Evolutionary conservation across 2,797 vertebrate genomes (phyloP).

Genomic region (Holocentrus rufus): DNA sequence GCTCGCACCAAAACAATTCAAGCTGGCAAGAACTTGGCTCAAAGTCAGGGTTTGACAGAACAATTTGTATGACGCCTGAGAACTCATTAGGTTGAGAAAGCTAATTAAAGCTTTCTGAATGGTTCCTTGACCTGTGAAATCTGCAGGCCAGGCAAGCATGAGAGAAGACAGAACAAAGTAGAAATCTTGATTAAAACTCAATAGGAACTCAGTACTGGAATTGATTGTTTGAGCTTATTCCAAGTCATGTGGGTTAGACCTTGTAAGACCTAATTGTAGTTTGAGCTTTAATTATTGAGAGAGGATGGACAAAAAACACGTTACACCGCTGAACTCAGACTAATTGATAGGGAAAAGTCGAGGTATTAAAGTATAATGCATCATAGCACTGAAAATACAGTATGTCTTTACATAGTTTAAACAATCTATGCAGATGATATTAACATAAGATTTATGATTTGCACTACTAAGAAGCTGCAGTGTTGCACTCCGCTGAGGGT

Average conservation of each 20-base stretch:
- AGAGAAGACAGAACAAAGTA: slow-evolving; percentile 67
- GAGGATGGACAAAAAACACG: slow-evolving; percentile 22
- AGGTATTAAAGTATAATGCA: neutral
- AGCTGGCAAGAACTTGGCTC: slow-evolving; percentile 63
- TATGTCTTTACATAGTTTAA: too few relatives aligned
- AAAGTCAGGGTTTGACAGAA: slow-evolving; percentile 78
- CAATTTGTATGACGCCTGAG: slow-evolving; percentile 75
- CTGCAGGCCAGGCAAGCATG: slow-evolving; percentile 57
- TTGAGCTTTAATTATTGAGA: slow-evolving; percentile 27
- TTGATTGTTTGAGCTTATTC: slow-evolving; percentile 65
- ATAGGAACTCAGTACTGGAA: slow-evolving; percentile 63
- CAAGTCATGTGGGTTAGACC: slow-evolving; percentile 35
- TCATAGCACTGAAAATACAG: neutral
- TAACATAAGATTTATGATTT: slow-evolving; percentile 19
- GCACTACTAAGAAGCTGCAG: neutral
- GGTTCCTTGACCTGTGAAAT: slow-evolving; percentile 79
- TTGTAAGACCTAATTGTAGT: slow-evolving; percentile 46
- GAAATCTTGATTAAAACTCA: slow-evolving; percentile 76
- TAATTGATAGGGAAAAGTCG: slow-evolving; percentile 28
- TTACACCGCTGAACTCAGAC: slow-evolving; percentile 12
- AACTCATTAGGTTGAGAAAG: slow-evolving; percentile 78
- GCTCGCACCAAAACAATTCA: slow-evolving; percentile 71
- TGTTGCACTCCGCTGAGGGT: slow-evolving; percentile 4
- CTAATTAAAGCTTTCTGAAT: slow-evolving; percentile 80
- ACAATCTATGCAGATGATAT: neutral